These are phyloP conservation scores for Tachysurus vachellii DNA, from an alignment of 2,113 vertebrate species.

Conservation along the genomic window DNA sequence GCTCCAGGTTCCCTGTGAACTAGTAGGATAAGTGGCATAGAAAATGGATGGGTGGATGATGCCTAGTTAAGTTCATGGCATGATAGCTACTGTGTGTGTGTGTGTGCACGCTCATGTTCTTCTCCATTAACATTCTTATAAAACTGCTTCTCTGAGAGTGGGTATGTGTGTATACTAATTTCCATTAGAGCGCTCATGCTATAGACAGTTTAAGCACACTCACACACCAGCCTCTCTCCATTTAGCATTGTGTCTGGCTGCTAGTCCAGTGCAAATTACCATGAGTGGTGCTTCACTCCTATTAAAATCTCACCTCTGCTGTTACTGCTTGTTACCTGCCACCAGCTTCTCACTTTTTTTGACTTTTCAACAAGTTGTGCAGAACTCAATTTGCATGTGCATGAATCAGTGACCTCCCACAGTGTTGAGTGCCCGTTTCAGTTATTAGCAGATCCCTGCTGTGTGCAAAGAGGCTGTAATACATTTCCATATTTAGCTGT, in stretches of 20 bases:
- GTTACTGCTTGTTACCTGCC: constrained; percentile 10
- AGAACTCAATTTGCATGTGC: constrained; percentile 27
- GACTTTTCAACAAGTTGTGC: constrained; percentile 41
- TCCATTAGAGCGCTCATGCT: constrained; percentile 27
- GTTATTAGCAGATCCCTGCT: constrained; percentile 33
- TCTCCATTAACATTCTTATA: neutral
- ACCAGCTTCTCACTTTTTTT: constrained; percentile 23
- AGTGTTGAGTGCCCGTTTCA: constrained; percentile 26
- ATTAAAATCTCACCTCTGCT: constrained; percentile 30
- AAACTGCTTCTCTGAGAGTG: neutral
- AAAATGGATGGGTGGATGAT: too few relatives aligned
- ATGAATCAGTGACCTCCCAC: constrained; percentile 34
- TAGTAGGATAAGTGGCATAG: too few relatives aligned
- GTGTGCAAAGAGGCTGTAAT: constrained; percentile 29
- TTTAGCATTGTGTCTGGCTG: constrained; percentile 8
- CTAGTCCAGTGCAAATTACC: constrained; percentile 34
- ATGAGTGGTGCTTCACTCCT: constrained; percentile 39
- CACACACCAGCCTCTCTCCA: neutral
- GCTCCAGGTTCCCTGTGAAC: too few relatives aligned
- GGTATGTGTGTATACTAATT: neutral
- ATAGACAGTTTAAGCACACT: constrained; percentile 2
- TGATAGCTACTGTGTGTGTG: neutral
- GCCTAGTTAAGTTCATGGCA: neutral
- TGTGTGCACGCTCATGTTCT: neutral
- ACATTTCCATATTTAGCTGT: constrained; percentile 34